A percentile compares a stretch with the other conserved stretches of the same genome.
Conservation (phyloP, 2,797 vertebrate genomes). For the Poeciliopsis presidionis region DNA sequence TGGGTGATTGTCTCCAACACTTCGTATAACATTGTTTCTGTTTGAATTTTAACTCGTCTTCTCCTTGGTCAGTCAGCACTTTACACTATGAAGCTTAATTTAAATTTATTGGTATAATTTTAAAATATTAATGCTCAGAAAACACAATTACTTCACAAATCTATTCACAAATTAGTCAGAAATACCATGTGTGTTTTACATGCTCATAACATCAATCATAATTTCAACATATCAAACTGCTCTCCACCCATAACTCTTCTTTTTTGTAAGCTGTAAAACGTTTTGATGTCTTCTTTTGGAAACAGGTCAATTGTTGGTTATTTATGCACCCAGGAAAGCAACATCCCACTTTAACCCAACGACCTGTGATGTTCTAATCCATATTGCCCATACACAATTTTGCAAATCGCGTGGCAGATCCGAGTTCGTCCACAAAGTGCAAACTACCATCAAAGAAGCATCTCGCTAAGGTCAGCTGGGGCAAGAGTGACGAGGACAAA, state of each 20-base stretch:
- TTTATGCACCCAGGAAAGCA: slow-evolving; percentile 51
- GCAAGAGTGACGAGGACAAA: slow-evolving; percentile 25
- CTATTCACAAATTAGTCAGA: too few species aligned
- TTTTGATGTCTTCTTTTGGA: slow-evolving; percentile 25
- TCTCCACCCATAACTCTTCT: slow-evolving; percentile 2
- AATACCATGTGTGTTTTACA: not conserved
- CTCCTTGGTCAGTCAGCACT: not conserved
- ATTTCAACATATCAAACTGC: slow-evolving; percentile 42
- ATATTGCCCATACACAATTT: slow-evolving; percentile 26
- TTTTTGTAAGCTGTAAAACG: slow-evolving; percentile 19
- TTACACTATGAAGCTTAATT: not conserved
- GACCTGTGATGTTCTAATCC: slow-evolving; percentile 49
- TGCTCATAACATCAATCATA: slow-evolving; percentile 42
- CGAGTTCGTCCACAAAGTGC: slow-evolving; percentile 30
- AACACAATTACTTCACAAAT: not conserved
- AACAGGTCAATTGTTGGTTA: slow-evolving; percentile 47
- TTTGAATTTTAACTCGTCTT: not conserved
- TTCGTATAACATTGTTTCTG: not conserved
- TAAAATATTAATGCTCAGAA: not conserved
- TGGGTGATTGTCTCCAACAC: slow-evolving; percentile 21
- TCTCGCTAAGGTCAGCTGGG: slow-evolving; percentile 26
- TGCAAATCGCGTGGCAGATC: slow-evolving; percentile 55
- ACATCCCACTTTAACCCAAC: slow-evolving; percentile 66
- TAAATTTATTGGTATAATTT: not conserved
- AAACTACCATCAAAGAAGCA: slow-evolving; percentile 16